A percentile compares a stretch with the other conserved stretches of the same genome.
Conservation (phyloP, 2,888 invertebrate species). For the Clistopyga incitator region DNA sequence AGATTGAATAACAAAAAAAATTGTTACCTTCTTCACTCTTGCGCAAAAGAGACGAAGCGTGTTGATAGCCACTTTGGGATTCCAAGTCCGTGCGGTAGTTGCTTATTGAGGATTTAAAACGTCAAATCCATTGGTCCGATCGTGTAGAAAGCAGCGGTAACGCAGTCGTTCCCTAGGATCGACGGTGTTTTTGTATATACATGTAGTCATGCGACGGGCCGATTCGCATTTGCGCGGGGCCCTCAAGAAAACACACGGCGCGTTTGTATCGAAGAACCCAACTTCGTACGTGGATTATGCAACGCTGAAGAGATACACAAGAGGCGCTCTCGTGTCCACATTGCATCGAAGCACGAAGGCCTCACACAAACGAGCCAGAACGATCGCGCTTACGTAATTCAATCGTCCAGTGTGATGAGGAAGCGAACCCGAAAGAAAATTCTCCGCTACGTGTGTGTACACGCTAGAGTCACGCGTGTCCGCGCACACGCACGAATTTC, state of each 20-base stretch:
- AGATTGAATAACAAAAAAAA: background rate
- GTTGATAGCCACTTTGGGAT: slow-evolving; percentile 30
- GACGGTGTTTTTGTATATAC: slow-evolving; percentile 3
- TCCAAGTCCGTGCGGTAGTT: background rate
- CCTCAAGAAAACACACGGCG: slow-evolving; percentile 4
- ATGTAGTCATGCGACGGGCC: background rate
- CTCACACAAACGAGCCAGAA: slow-evolving; percentile 33
- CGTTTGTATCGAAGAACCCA: slow-evolving; percentile 26
- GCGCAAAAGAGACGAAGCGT: slow-evolving; percentile 19
- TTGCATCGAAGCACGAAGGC: slow-evolving; percentile 23
- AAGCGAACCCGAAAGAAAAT: slow-evolving; percentile 58
- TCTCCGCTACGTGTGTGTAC: background rate
- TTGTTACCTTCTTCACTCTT: slow-evolving; percentile 7
- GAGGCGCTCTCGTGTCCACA: slow-evolving; percentile 22
- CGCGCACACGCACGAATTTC: background rate
- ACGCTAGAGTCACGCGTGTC: slow-evolving; percentile 10
- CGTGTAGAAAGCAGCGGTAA: slow-evolving; percentile 40
- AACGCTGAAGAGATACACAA: slow-evolving; percentile 8
- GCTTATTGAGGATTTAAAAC: slow-evolving; percentile 7
- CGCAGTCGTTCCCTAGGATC: background rate
- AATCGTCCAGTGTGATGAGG: slow-evolving; percentile 49
- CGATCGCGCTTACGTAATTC: slow-evolving; percentile 51
- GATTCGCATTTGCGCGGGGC: slow-evolving; percentile 6
- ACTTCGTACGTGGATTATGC: slow-evolving; percentile 41
- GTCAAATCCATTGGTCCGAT: slow-evolving; percentile 44